phyloP scores from a whole-genome alignment of 2,797 vertebrate genomes.

The Karalla daura region DNA sequence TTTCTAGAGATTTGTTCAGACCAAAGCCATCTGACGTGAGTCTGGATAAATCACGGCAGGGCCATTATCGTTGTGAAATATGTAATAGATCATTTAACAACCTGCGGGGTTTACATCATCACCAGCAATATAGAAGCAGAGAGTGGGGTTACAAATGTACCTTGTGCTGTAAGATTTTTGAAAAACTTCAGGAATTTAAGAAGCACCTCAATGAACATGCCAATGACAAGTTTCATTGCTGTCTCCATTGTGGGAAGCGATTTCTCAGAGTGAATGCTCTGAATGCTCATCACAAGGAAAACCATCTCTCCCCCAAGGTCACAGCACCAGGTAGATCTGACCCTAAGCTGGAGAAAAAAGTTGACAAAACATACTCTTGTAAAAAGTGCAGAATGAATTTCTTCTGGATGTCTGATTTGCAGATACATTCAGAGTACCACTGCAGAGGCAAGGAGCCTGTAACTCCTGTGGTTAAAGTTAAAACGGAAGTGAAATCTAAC shows the following conservation, averaged over 20 bases:
- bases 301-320: slow-evolving; percentile 60
- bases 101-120: slow-evolving; percentile 80
- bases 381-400: slow-evolving; percentile 83
- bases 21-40: slow-evolving; percentile 54
- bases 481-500: slow-evolving; percentile 56
- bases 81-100: slow-evolving; percentile 82
- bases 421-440: slow-evolving; percentile 76
- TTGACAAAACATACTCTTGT: slow-evolving; percentile 82
- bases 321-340: slow-evolving; percentile 50
- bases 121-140: slow-evolving; percentile 84
- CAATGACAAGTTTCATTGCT: slow-evolving; percentile 81
- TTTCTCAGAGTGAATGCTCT: slow-evolving; percentile 83
- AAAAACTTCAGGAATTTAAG: slow-evolving; percentile 76
- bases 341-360: slow-evolving; percentile 71
- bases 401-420: slow-evolving; percentile 88
- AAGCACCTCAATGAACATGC: slow-evolving; percentile 82
- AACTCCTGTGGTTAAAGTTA: slow-evolving; percentile 51
- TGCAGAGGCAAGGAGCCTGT: slow-evolving; percentile 70
- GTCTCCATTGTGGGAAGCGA: slow-evolving; percentile 83
- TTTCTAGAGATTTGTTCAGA: slow-evolving; percentile 50
- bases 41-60: slow-evolving; percentile 53
- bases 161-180: slow-evolving; percentile 84
- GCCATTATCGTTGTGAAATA: slow-evolving; percentile 81
- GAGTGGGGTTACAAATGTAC: slow-evolving; percentile 85
- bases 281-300: slow-evolving; percentile 81